Base-by-base conservation (phyloP, 2,113 vertebrate species). In the Nestor notabilis region DNA sequence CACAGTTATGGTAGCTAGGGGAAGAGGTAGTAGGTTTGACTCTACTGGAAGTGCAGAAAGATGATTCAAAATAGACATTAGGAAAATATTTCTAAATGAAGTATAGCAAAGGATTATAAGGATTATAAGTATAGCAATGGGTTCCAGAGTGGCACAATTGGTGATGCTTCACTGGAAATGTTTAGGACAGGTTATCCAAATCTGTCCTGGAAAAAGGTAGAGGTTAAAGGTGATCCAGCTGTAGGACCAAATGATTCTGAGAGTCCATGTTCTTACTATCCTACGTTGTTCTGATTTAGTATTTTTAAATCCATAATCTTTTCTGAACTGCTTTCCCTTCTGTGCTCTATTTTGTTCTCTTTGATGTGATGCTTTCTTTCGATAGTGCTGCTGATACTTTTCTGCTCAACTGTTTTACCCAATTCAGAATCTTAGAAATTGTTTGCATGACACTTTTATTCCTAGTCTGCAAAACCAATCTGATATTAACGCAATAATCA, bases 321-420 rank as follows among this genome's bases (percentile, higher is more conserved):
- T 70, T 56, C 68, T 83, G 49, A 86, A 74, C 25, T 53, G 19
- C 14, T 55, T 78, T 92, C n/a, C 14, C 14, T 43, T 50, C 75
- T 83, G 37, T 75, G 70, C 23, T 95, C 44, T 74, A 12, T 70
- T 87, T 76, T 65, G 19, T 52, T 86, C 18, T 79, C 31, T 92
- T 90, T 95, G 88, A 87, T 83, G 66, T 80, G 58, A 46, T 41
- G 7, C 10, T n/a, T 94, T 84, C 52, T 94, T 93, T 88, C 49
- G 65, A 35, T 66, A 53, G 46, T n/a, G 60, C 33, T 0, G 5
- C 43, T 72, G 70, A 90, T 90, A 17, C 37, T 76, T 85, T 33
- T 72, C 66, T 90, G 66, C 41, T 80, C n/a, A 5, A 74, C 49
- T 63, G 41, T 56, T 88, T 69, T 47, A 80, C 49, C 13, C 3